Percentiles rank a stretch among this genome's conserved stretches.
These are phyloP conservation scores for Geococcyx californianus DNA, from an alignment of 2,113 vertebrate species.

Conservation along the genomic window DNA sequence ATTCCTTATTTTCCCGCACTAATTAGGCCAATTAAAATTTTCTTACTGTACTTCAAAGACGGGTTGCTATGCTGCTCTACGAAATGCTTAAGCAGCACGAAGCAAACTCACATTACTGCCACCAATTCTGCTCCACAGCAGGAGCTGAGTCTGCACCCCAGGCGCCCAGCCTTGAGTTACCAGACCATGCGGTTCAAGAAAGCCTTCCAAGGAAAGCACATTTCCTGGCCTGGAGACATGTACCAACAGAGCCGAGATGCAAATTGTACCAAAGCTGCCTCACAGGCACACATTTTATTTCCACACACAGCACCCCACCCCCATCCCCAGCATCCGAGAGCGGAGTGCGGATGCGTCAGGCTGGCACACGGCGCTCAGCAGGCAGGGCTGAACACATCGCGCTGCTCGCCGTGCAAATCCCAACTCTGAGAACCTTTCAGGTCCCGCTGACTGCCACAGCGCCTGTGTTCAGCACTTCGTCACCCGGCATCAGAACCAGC, in stretches of 20 bases:
- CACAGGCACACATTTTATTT: rapidly evolving
- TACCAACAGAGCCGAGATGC: neutral
- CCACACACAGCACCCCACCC: too few species aligned
- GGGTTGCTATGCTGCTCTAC: rapidly evolving
- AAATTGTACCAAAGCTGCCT: neutral
- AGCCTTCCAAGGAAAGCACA: neutral
- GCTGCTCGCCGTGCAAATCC: rapidly evolving
- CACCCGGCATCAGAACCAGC: rapidly evolving
- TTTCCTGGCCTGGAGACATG: neutral
- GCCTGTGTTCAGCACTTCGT: neutral
- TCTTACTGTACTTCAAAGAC: neutral
- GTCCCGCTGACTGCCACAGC: rapidly evolving
- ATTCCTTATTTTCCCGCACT: neutral
- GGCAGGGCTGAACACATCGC: neutral
- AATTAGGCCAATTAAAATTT: constrained; percentile 30
- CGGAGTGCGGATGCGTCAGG: neutral
- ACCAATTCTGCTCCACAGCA: rapidly evolving
- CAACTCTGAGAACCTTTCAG: neutral
- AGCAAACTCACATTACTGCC: neutral
- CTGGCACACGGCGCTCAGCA: neutral
- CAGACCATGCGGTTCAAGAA: neutral
- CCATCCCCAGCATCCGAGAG: neutral
- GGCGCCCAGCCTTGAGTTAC: neutral
- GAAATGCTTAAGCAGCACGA: neutral
- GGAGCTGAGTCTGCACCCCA: rapidly evolving